phyloP scores from a whole-genome alignment of 2,797 vertebrate species.

The Pogonophryne albipinna region DNA sequence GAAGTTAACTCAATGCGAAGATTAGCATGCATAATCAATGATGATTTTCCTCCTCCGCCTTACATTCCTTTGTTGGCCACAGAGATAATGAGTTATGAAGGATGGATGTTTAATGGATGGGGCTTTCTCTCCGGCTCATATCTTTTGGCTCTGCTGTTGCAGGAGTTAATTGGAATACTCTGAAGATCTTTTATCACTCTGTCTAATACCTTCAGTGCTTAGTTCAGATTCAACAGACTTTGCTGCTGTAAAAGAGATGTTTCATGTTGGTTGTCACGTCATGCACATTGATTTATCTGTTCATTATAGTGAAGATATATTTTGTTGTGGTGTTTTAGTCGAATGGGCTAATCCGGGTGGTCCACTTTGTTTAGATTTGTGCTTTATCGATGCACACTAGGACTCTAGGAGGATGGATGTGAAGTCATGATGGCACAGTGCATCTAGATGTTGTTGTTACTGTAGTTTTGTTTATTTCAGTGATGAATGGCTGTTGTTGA shows the following conservation, averaged over 20 bases:
- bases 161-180: slow-evolving; percentile 71
- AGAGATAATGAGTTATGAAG: slow-evolving; percentile 57
- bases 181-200: slow-evolving; percentile 67
- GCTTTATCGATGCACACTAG: neutral
- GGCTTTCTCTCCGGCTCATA: slow-evolving; percentile 49
- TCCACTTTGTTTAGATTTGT: neutral
- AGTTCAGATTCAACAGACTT: slow-evolving; percentile 37
- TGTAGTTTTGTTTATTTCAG: slow-evolving; percentile 47
- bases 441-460: slow-evolving; percentile 28
- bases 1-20: neutral
- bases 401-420: neutral
- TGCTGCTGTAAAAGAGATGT: slow-evolving; percentile 8
- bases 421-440: neutral
- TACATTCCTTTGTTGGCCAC: slow-evolving; percentile 34
- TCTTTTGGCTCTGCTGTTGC: slow-evolving; percentile 58
- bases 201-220: slow-evolving; percentile 45
- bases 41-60: neutral
- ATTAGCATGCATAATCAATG: slow-evolving; percentile 23
- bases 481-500: slow-evolving; percentile 69
- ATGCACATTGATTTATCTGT: slow-evolving; percentile 2
- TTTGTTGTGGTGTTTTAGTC: slow-evolving; percentile 2
- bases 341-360: neutral
- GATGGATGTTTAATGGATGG: slow-evolving; percentile 54
- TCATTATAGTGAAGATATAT: neutral
- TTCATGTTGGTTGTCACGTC: slow-evolving; percentile 18